Base-by-base conservation (phyloP, 2,888 invertebrate genomes). In the Tinea semifulvella region DNA sequence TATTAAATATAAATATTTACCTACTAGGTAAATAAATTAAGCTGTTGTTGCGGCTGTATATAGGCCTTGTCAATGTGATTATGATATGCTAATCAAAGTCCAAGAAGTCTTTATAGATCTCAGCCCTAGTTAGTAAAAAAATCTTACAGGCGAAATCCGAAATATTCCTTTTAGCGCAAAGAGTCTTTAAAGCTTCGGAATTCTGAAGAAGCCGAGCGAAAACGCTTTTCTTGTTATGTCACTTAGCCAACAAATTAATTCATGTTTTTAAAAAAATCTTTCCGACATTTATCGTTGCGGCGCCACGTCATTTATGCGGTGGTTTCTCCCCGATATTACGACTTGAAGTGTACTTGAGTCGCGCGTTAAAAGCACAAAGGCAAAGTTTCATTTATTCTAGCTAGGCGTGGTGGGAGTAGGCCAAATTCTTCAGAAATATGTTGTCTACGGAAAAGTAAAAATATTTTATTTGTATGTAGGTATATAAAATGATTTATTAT, bases 171-270 rank as follows among this genome's bases (percentile, higher is more conserved):
- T 28, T 28, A 11, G 17, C 16, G n/a, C 16, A 36, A 11, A 28
- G 16, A 16, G n/a, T 16, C 18, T n/a, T 36, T 18, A 36, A 36
- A 18, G n/a, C 36, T 14, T 18, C 36, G 16, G 5, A 16, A 36
- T 36, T 36, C 18, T 16, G 13, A 35, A 35, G 35, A 13, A 11
- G n/a, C 14, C 16, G 17, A 36, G 18, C 18, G 40, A 22, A 40
- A 40, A 40, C 40, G 22, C 14, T 22, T 20, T 40, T 14, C 40
- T 22, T 22, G 40, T 40, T 40, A 11, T 22, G 22, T 40, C 65
- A 66, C 66, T 66, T 68, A 65, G 64, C 56, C 59, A 64, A 65
- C 62, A 72, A 73, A 75, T 73, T 69, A 72, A 71, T 68, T 68
- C 68, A 60, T 57, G 56, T 58, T 57, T 58, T 39, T 13, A 39